phyloP scores from a whole-genome alignment of 1,140 invertebrate genomes.

The Ptiloglossa arizonensis region DNA sequence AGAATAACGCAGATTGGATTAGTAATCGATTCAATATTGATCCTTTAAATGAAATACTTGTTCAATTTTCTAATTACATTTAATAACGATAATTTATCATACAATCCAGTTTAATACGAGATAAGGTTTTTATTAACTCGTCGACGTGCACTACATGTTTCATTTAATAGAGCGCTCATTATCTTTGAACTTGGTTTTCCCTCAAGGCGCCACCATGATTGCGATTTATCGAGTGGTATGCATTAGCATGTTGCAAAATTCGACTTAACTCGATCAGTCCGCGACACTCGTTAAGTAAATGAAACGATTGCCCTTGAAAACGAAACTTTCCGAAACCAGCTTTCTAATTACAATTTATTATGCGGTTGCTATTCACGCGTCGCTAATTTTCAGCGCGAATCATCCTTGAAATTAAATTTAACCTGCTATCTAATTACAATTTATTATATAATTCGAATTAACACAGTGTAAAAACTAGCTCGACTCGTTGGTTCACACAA shows the following conservation, averaged over 20 bases:
- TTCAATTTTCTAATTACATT: background rate
- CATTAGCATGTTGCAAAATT: background rate
- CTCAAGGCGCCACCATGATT: background rate
- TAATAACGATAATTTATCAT: background rate
- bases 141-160: background rate
- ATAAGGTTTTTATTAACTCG: background rate
- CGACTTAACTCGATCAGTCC: background rate
- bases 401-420: background rate
- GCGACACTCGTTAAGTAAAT: background rate
- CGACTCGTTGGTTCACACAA: no score
- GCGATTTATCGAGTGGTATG: background rate
- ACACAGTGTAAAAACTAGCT: no score
- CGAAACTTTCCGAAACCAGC: background rate
- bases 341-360: constrained; percentile 6
- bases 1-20: no score
- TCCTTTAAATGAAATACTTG: background rate
- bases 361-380: no score
- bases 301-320: background rate
- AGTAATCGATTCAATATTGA: background rate
- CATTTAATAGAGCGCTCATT: background rate
- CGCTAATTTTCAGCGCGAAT: background rate
- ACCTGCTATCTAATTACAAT: constrained; percentile 13
- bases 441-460: background rate
- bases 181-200: background rate
- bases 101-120: background rate